phyloP scores from a whole-genome alignment of 2,113 vertebrate species.

The Trichomycterus rosablanca region DNA sequence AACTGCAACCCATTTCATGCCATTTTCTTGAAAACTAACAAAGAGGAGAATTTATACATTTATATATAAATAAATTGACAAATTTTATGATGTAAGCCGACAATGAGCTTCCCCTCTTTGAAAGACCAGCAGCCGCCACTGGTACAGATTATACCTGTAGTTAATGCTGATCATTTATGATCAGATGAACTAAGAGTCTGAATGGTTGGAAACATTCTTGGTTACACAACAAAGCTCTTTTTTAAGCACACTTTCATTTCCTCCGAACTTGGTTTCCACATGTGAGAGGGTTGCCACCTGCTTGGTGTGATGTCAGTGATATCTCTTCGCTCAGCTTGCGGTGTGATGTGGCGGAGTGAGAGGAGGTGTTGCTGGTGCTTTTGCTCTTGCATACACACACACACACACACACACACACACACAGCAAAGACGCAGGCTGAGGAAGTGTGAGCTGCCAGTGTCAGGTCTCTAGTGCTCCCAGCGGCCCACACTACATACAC shows the following conservation, averaged over 20 bases:
- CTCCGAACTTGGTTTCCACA: conserved; percentile 13
- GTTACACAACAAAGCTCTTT: too few relatives aligned
- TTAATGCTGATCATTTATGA: too few relatives aligned
- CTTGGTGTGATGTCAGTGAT: conserved; percentile 30
- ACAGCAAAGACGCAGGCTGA: conserved; percentile 21
- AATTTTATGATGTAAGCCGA: too few relatives aligned
- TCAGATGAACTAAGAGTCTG: too few relatives aligned
- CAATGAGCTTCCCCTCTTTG: too few relatives aligned
- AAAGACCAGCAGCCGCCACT: too few relatives aligned
- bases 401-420: not conserved
- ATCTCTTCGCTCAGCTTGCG: conserved; percentile 37
- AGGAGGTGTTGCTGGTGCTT: conserved; percentile 41
- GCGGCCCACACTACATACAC: conserved; percentile 40
- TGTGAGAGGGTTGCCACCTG: conserved; percentile 32
- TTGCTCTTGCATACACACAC: not conserved
- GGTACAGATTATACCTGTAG: too few relatives aligned
- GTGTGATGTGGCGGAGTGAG: conserved; percentile 34
- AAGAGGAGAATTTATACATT: too few relatives aligned
- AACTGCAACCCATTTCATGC: too few relatives aligned
- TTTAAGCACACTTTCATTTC: not conserved
- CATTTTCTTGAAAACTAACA: too few relatives aligned
- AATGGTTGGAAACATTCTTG: too few relatives aligned
- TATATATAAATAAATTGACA: too few relatives aligned
- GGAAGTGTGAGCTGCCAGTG: conserved; percentile 41
- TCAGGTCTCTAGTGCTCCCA: conserved; percentile 44